Base-by-base conservation (phyloP, 2,888 invertebrate species). In the Pseudoips prasinana region DNA sequence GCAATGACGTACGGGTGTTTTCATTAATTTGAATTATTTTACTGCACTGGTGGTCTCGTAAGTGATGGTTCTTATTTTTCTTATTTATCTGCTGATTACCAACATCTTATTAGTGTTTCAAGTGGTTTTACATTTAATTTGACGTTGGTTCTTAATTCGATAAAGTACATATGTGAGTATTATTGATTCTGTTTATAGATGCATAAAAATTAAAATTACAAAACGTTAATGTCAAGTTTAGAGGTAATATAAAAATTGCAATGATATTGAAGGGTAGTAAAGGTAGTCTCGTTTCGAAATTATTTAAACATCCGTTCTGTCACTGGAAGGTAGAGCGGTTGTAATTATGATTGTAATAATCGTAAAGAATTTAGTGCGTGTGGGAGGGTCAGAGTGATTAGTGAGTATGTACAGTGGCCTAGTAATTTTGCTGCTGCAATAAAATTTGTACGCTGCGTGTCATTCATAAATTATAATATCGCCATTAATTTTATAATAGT, bases 21-120 rank as follows among this genome's bases (percentile, higher is more conserved):
- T 46, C 54, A 48, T 62, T 48, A 42, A 43, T 40, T 52, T 44
- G 39, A 43, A 54, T 53, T 46, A 46, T 55, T 53, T 52, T 34
- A 45, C 62, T 37, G 48, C 58, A 58, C 45, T 48, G 73, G 72
- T 71, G 73, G 75, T 70, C 70, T 45, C 33, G n/a, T 50, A 51
- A 46, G 29, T 45, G 42, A 49, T 39, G 39, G 39, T n/a, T n/a
- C n/a, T n/a, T 44, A 48, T 44, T 51, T 43, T 28, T 42, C 46
- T 50, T 36, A 39, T 41, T 55, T 40, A 53, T 46, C 44, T 41
- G 8, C 33, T 39, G 44, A 55, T 55, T 55, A 51, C 38, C 17
- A 3, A 14, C 14, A 14, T 48, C 55, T 51, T 51, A 57, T 44
- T 41, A n/a, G 33, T 30, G 28, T 25, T 3, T 2, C 14, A 14